These are phyloP conservation scores for Tragelaphus buxtoni DNA, from an alignment of 2,113 vertebrate species.

Conservation along the genomic window DNA sequence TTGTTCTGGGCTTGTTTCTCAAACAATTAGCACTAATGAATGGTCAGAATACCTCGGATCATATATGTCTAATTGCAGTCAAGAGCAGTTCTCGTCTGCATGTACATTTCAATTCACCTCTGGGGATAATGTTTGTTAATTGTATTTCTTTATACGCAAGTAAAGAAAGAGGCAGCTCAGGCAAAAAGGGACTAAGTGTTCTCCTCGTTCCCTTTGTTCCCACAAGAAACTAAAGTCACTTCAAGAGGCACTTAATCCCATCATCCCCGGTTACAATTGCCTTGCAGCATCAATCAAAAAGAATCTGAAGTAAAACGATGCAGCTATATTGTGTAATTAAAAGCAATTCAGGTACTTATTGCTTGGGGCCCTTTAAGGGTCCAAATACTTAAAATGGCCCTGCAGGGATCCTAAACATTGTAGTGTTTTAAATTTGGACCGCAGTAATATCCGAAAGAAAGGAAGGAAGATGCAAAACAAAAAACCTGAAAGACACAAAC, in stretches of 20 bases:
- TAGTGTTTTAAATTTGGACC: constrained; percentile 87
- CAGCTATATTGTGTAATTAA: constrained; percentile 92
- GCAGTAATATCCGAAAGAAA: constrained; percentile 82
- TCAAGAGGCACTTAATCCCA: constrained; percentile 98
- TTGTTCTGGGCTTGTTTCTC: constrained; percentile 87
- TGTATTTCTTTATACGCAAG: constrained; percentile 86
- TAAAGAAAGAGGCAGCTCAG: constrained; percentile 80
- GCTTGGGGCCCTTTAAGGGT: constrained; percentile 87
- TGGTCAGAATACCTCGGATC: constrained; percentile 87
- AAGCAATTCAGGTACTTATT: constrained; percentile 93
- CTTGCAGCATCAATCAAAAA: constrained; percentile 92
- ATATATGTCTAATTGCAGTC: constrained; percentile 91
- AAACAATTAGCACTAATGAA: constrained; percentile 91
- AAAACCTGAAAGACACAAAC: constrained; percentile 40
- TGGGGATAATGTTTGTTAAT: constrained; percentile 91
- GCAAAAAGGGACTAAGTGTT: constrained; percentile 87
- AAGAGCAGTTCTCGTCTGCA: constrained; percentile 82
- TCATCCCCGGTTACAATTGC: constrained; percentile 95
- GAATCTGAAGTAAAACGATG: constrained; percentile 92
- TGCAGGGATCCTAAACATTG: constrained; percentile 82
- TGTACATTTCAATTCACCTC: constrained; percentile 87
- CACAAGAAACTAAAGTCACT: constrained; percentile 95
- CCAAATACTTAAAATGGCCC: constrained; percentile 86
- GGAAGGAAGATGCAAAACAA: constrained; percentile 80
- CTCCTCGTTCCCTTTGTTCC: constrained; percentile 90